Evolutionary conservation across 2,888 invertebrate species (phyloP).

Genomic region (Phengaris alcon): DNA sequence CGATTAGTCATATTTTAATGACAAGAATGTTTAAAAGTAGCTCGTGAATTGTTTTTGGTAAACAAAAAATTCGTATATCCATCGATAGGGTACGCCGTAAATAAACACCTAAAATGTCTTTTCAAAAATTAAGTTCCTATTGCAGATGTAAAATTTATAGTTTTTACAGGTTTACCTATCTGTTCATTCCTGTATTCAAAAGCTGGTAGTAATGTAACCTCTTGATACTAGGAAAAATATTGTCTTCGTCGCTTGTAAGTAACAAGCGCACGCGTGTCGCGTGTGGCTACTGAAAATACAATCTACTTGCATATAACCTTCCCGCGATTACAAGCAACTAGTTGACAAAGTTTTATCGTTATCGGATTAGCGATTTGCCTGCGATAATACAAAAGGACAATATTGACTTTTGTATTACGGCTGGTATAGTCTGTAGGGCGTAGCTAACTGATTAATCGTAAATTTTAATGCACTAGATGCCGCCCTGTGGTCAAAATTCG

Average conservation of each 20-base stretch:
- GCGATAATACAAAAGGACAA: constrained; percentile 6
- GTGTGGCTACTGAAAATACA: constrained; percentile 33
- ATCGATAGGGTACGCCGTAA: too few relatives aligned
- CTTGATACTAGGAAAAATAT: not conserved
- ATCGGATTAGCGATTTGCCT: constrained; percentile 32
- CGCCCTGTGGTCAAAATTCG: too few relatives aligned
- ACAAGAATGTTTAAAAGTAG: too few relatives aligned
- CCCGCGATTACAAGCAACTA: constrained; percentile 57
- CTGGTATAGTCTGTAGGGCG: not conserved
- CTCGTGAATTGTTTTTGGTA: too few relatives aligned
- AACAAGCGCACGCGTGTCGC: constrained; percentile 32
- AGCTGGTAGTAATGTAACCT: too few relatives aligned
- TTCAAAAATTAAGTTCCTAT: too few relatives aligned
- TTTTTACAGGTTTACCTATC: too few relatives aligned
- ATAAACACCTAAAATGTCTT: too few relatives aligned
- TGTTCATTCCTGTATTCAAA: too few relatives aligned
- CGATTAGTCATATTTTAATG: constrained; percentile 1
- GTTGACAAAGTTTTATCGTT: constrained; percentile 41
- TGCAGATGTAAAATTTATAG: too few relatives aligned
- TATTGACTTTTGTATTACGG: constrained; percentile 10
- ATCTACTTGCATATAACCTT: constrained; percentile 37
- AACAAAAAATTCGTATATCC: too few relatives aligned
- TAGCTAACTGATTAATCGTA: not conserved
- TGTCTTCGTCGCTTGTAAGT: not conserved
- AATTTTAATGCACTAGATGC: too few relatives aligned